These are phyloP conservation scores for Brachypterus glaber DNA, from an alignment of 2,888 invertebrate species.

Conservation along the genomic window DNA sequence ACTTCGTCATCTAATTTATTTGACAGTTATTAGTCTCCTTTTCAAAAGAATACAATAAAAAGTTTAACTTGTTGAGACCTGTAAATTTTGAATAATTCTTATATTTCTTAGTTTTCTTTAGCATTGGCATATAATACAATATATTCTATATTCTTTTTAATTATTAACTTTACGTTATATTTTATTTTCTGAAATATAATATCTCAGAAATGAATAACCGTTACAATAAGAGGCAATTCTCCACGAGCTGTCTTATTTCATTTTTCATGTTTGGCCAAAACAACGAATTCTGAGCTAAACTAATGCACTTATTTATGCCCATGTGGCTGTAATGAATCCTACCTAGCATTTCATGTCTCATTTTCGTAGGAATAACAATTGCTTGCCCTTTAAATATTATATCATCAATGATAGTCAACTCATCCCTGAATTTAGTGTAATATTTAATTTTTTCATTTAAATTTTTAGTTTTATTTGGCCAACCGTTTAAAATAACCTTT, in stretches of 20 bases:
- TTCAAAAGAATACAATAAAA: too few relatives aligned
- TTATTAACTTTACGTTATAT: too few relatives aligned
- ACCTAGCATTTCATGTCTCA: constrained; percentile 20
- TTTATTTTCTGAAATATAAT: too few relatives aligned
- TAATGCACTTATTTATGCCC: constrained; percentile 22
- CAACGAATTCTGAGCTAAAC: constrained; percentile 18
- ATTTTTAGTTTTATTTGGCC: constrained; percentile 9
- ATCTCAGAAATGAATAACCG: too few relatives aligned
- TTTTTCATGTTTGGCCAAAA: constrained; percentile 24
- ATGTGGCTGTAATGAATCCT: constrained; percentile 22
- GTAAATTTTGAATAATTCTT: too few relatives aligned
- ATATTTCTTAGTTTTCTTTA: too few relatives aligned
- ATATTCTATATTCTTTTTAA: too few relatives aligned
- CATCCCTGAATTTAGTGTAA: constrained; percentile 15
- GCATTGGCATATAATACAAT: too few relatives aligned
- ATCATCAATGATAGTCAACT: constrained; percentile 12
- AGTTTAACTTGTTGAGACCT: too few relatives aligned
- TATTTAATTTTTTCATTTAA: constrained; percentile 4
- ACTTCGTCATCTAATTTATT: too few relatives aligned
- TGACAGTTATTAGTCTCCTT: too few relatives aligned
- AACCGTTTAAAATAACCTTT: constrained; percentile 8
- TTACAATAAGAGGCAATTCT: too few relatives aligned
- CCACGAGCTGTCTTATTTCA: constrained; percentile 19
- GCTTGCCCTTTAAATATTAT: constrained; percentile 19
- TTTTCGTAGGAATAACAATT: constrained; percentile 20